Conservation (phyloP, 2,888 invertebrate genomes). For the Drosophila austrosaltans region DNA sequence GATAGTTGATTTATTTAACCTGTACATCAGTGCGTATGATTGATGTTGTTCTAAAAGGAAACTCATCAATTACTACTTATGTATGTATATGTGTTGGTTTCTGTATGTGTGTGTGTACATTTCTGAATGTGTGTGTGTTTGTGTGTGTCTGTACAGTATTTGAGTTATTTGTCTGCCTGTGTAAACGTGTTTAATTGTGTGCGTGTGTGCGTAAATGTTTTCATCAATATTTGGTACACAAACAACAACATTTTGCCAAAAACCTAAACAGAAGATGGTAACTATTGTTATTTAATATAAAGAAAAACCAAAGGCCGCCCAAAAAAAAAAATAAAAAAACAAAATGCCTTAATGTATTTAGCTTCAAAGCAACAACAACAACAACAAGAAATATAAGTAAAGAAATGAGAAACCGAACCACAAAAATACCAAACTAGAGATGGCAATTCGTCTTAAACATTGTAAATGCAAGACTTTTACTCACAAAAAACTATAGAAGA, state of each 20-base stretch:
- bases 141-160: slow-evolving; percentile 25
- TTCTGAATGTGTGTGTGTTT: slow-evolving; percentile 20
- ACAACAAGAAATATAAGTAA: not conserved
- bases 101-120: slow-evolving; percentile 7
- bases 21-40: slow-evolving; percentile 72
- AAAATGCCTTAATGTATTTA: slow-evolving; percentile 2
- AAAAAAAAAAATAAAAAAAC: not conserved
- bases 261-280: slow-evolving; percentile 32
- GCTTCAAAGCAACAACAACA: not conserved
- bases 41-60: slow-evolving; percentile 76
- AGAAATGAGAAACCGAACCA: not conserved
- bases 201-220: slow-evolving; percentile 75
- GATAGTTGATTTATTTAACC: slow-evolving; percentile 60
- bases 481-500: no score
- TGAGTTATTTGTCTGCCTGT: slow-evolving; percentile 55
- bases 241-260: slow-evolving; percentile 49
- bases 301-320: slow-evolving; percentile 15
- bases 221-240: slow-evolving; percentile 74
- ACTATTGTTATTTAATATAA: slow-evolving; percentile 34
- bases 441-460: no score
- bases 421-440: not conserved
- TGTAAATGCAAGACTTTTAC: no score
- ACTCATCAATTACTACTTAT: slow-evolving; percentile 74
- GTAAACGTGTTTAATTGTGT: slow-evolving; percentile 76
- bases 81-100: slow-evolving; percentile 44